These are phyloP conservation scores for Gymnobelideus leadbeateri DNA, from an alignment of 2,113 vertebrate species.

Conservation along the genomic window DNA sequence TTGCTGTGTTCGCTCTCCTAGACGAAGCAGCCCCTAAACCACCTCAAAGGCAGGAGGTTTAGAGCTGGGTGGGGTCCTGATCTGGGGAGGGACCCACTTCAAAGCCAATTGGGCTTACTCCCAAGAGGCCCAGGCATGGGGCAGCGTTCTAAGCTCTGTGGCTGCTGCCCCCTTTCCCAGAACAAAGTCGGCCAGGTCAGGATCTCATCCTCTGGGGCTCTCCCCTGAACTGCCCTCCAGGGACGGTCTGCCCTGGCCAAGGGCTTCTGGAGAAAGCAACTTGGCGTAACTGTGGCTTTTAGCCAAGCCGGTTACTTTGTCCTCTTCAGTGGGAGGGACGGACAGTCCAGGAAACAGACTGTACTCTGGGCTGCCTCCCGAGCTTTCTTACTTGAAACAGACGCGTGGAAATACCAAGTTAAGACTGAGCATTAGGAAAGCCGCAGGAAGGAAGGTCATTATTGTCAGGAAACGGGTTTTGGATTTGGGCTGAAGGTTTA, in stretches of 20 bases:
- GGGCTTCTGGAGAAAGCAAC: neutral
- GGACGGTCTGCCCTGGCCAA: neutral
- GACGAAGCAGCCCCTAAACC: neutral
- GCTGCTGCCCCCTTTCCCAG: neutral
- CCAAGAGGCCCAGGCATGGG: neutral
- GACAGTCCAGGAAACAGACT: constrained; percentile 15
- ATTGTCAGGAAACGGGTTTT: constrained; percentile 49
- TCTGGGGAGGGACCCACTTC: neutral
- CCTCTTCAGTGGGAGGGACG: neutral
- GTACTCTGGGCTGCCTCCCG: constrained; percentile 52
- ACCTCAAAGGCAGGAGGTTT: neutral
- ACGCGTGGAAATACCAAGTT: constrained; percentile 15
- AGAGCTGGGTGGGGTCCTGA: neutral
- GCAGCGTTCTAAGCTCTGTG: neutral
- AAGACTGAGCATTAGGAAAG: constrained; percentile 11
- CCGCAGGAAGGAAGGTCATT: constrained; percentile 57
- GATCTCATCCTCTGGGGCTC: neutral
- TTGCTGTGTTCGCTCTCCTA: neutral
- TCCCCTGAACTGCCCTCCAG: neutral
- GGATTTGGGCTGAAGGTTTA: neutral
- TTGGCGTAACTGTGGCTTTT: neutral
- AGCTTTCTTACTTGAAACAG: constrained; percentile 43
- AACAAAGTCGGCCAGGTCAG: neutral
- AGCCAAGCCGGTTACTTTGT: neutral
- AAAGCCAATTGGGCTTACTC: neutral